Conservation (phyloP, 1,140 invertebrate genomes). For the Cataglyphis hispanica region DNA sequence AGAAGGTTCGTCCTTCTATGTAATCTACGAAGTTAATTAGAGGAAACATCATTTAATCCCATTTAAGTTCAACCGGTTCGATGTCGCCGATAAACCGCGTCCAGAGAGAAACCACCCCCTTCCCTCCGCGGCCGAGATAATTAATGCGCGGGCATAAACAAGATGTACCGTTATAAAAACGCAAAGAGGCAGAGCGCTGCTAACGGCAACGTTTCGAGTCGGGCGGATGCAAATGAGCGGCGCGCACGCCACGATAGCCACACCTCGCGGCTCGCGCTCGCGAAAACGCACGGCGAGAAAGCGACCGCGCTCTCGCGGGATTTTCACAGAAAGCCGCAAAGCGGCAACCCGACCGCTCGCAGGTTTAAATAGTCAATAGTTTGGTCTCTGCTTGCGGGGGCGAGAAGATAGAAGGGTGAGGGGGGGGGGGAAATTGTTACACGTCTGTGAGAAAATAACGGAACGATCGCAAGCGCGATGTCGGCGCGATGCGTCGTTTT, state of each 20-base stretch:
- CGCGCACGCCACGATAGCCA: conserved; percentile 67
- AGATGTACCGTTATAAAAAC: conserved; percentile 49
- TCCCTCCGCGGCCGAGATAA: conserved; percentile 32
- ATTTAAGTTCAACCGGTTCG: conserved; percentile 46
- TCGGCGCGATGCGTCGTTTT: conserved; percentile 12
- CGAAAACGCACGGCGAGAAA: conserved; percentile 20
- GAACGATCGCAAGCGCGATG: conserved; percentile 48
- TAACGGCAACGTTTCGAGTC: conserved; percentile 59
- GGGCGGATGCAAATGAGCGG: conserved; percentile 64
- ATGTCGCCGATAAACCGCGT: conserved; percentile 50
- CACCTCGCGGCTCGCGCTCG: conserved; percentile 53
- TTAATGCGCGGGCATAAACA: conserved; percentile 52
- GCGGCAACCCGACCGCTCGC: conserved; percentile 35
- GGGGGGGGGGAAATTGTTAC: conserved; percentile 16
- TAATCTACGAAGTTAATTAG: conserved; percentile 24
- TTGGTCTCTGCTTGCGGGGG: neutral
- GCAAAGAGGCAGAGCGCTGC: conserved; percentile 40
- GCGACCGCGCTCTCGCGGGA: conserved; percentile 35
- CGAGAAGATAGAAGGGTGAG: neutral
- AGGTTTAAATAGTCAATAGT: conserved; percentile 2
- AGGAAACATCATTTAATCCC: conserved; percentile 39
- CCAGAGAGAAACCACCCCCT: conserved; percentile 31
- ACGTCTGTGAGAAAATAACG: neutral
- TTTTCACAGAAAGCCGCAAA: conserved; percentile 61
- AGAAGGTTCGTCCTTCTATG: neutral